Evolutionary conservation across 2,888 invertebrate genomes (phyloP).

Genomic region (Campoplex nolae): DNA sequence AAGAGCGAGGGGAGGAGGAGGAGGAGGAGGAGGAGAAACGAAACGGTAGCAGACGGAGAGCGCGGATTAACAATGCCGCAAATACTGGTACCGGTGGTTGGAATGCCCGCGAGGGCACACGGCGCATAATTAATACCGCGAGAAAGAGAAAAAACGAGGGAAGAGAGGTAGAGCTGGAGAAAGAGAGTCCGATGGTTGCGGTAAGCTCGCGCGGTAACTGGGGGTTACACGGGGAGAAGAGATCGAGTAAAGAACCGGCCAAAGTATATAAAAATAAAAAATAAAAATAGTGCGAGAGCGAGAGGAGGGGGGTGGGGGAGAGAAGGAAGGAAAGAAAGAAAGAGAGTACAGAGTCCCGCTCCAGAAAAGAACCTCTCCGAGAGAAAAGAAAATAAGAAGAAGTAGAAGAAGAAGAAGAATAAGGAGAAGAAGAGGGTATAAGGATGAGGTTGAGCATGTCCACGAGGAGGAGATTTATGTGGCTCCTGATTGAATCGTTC

Average conservation of each 20-base stretch:
- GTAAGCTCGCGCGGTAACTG: constrained; percentile 15
- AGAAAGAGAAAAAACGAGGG: constrained; percentile 40
- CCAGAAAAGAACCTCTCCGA: constrained; percentile 7
- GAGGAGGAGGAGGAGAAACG: constrained; percentile 67
- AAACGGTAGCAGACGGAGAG: constrained; percentile 82
- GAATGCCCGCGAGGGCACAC: constrained; percentile 83
- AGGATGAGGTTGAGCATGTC: constrained; percentile 79
- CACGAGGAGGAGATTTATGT: constrained; percentile 84
- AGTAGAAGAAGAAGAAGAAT: constrained; percentile 37
- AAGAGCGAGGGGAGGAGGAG: constrained; percentile 15
- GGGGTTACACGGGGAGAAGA: constrained; percentile 36
- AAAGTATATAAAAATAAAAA: background rate
- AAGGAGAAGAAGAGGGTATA: constrained; percentile 56
- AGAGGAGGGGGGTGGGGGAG: constrained; percentile 3
- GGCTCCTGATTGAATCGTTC: constrained; percentile 85
- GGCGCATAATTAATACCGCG: constrained; percentile 84
- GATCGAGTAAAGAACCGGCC: constrained; percentile 61
- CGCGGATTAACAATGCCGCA: constrained; percentile 84
- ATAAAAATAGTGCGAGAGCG: constrained; percentile 9
- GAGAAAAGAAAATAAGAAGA: constrained; percentile 28
- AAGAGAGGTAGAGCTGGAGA: constrained; percentile 25
- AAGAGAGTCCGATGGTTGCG: constrained; percentile 16
- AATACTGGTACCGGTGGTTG: constrained; percentile 83
- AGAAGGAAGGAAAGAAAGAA: constrained; percentile 56
- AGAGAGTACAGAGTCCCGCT: constrained; percentile 51